Conservation (phyloP, 2,888 invertebrate genomes). For the Hyposoter dolosus region DNA sequence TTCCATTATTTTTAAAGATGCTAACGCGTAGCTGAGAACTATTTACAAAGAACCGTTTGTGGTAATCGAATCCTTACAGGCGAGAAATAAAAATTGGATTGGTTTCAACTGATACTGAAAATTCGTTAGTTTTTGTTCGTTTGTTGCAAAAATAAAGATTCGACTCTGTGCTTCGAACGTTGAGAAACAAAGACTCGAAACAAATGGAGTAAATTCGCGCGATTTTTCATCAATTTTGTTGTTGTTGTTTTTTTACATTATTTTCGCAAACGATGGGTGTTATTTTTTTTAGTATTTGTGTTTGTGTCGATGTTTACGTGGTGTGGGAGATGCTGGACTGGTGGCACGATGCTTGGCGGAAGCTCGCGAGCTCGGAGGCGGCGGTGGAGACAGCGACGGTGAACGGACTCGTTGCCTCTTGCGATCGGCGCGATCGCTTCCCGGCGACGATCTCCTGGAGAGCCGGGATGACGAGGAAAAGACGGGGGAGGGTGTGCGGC, state of each 20-base stretch:
- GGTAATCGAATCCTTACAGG: not conserved
- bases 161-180: too few relatives aligned
- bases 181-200: too few relatives aligned
- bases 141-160: not conserved
- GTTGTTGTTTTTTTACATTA: not conserved
- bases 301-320: constrained; percentile 86
- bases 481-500: constrained; percentile 82
- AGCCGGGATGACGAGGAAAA: constrained; percentile 78
- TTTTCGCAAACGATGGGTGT: too few relatives aligned
- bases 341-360: constrained; percentile 80
- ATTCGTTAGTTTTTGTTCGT: not conserved
- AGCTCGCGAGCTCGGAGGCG: constrained; percentile 75
- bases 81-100: constrained; percentile 11
- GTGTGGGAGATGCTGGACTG: constrained; percentile 84
- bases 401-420: constrained; percentile 80
- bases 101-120: constrained; percentile 8
- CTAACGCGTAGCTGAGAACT: constrained; percentile 25
- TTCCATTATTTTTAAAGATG: not conserved
- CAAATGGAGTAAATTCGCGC: not conserved
- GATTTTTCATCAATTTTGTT: not conserved
- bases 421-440: constrained; percentile 78
- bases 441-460: constrained; percentile 78
- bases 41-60: constrained; percentile 51
- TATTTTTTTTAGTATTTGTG: constrained; percentile 85
- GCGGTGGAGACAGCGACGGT: constrained; percentile 83